Evolutionary conservation across 2,888 invertebrate genomes (phyloP).

Genomic region (Volucella inflata): DNA sequence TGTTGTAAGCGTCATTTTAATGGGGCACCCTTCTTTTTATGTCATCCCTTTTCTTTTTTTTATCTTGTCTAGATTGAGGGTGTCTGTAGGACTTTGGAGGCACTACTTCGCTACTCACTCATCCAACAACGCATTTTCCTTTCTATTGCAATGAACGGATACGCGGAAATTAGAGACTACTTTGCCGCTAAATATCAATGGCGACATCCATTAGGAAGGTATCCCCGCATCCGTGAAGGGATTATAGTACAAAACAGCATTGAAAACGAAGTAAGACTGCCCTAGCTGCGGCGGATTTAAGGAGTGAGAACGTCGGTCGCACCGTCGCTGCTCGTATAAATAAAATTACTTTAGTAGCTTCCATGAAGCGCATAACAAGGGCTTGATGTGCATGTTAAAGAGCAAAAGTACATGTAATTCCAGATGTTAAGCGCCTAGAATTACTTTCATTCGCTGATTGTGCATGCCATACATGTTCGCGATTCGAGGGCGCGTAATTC

Average conservation of each 20-base stretch:
- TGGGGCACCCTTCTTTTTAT: conserved; percentile 50
- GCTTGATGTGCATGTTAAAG: conserved; percentile 66
- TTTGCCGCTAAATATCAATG: conserved; percentile 68
- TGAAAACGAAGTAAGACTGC: conserved; percentile 14
- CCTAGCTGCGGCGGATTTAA: background rate
- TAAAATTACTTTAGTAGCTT: conserved; percentile 69
- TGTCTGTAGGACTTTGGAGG: background rate
- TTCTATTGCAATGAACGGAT: conserved; percentile 21
- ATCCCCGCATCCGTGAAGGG: conserved; percentile 20
- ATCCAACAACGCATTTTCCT: conserved; percentile 25
- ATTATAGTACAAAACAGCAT: conserved; percentile 55
- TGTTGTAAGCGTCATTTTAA: conserved; percentile 61
- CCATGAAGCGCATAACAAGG: conserved; percentile 46
- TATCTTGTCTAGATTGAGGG: conserved; percentile 28
- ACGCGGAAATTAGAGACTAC: conserved; percentile 71
- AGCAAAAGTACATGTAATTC: conserved; percentile 71
- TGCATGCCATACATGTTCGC: conserved; percentile 36
- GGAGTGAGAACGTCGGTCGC: background rate
- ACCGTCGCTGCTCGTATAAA: conserved; percentile 42
- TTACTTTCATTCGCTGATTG: conserved; percentile 47
- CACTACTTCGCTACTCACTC: background rate
- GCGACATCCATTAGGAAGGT: conserved; percentile 6
- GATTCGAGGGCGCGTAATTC: conserved; percentile 38
- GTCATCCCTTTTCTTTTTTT: conserved; percentile 23
- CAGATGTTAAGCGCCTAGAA: conserved; percentile 42